Evolutionary conservation across 2,113 vertebrate genomes (phyloP).

Genomic region (Sterrhoptilus dennistouni): DNA sequence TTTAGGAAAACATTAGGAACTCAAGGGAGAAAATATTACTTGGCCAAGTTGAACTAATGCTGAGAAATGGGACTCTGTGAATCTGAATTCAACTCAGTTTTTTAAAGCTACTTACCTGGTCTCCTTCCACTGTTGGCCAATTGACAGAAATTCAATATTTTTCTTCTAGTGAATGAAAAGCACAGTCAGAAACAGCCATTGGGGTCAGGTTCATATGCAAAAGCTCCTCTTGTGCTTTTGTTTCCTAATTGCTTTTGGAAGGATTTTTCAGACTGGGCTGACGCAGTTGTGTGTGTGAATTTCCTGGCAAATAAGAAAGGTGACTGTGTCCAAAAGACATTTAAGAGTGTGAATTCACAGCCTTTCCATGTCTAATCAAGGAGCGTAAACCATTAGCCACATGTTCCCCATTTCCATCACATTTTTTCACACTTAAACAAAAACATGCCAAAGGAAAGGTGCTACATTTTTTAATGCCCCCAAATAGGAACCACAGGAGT

Average conservation of each 20-base stretch:
- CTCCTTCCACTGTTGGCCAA: background rate
- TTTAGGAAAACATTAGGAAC: slow-evolving; percentile 45
- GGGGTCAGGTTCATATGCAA: slow-evolving; percentile 45
- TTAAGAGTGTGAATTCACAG: slow-evolving; percentile 63
- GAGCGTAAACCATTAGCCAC: slow-evolving; percentile 67
- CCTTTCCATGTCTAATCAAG: slow-evolving; percentile 75
- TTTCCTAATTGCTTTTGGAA: slow-evolving; percentile 59
- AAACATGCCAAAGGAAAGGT: slow-evolving; percentile 70
- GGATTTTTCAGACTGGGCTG: slow-evolving; percentile 33
- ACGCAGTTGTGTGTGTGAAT: slow-evolving; percentile 61
- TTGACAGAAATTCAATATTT: slow-evolving; percentile 51
- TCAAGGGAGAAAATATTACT: background rate
- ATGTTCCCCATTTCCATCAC: slow-evolving; percentile 73
- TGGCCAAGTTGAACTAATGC: background rate
- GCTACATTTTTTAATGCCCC: slow-evolving; percentile 71
- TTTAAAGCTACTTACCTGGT: slow-evolving; percentile 1
- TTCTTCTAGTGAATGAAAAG: slow-evolving; percentile 57
- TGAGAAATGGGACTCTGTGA: slow-evolving; percentile 38
- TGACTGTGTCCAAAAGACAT: slow-evolving; percentile 71
- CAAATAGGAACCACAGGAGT: slow-evolving; percentile 71
- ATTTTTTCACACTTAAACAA: slow-evolving; percentile 72
- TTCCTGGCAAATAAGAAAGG: slow-evolving; percentile 72
- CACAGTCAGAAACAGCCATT: slow-evolving; percentile 35
- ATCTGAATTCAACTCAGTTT: slow-evolving; percentile 46
- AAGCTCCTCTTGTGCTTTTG: slow-evolving; percentile 54